Evolutionary conservation across 2,888 invertebrate genomes (phyloP), one percentile per base, ranked within the genome.

Genomic region (Tetanocera ferruginea): DNA sequence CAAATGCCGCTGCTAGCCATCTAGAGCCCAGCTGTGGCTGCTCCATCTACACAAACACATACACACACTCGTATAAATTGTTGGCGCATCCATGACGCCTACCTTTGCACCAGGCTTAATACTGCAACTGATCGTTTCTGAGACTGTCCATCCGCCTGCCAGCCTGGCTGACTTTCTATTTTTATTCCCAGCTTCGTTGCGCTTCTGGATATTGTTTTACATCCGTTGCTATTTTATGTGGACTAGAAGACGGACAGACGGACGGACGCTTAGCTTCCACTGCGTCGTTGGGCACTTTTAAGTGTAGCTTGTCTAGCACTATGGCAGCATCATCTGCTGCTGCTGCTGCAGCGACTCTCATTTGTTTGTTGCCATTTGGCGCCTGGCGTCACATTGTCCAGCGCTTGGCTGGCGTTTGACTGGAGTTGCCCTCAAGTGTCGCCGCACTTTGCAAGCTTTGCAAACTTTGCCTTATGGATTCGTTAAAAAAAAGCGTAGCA

Each of bases 381-480:
- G 85, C 85, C 84, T 82, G 83, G 82, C 83, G 83, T 84, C 84
- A 84, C 75, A 79, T 78, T 81, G 83, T 84, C 83, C 84, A 84
- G 81, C 81, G 81, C 77, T 81, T 66, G 72, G 77, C 51, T 64
- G 76, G 80, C 62, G 78, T 78, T 79, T 79, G 76, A 76, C 76
- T 70, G 62, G 75, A 69, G 66, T 62, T 62, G 78, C 79, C 76
- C 78, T 75, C 75, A 67, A 62, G 73, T 74, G 73, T 74, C 73
- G 73, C 71, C 43, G 6, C 64, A 67, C 75, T 75, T 37, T 23
- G 75, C 37, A 74, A 14, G 60, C 19, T 14, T 37, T 37, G 14
- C 55, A 71, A 60, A 72, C 57, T 72, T 72, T 55, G 60, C 37
- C 17, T 72, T 72, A 3, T 51, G 51, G 49, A 51, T 69, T 23